Evolutionary conservation across 2,113 vertebrate genomes (phyloP), one percentile per base, ranked within the genome.

Genomic region (Elanoides forficatus): DNA sequence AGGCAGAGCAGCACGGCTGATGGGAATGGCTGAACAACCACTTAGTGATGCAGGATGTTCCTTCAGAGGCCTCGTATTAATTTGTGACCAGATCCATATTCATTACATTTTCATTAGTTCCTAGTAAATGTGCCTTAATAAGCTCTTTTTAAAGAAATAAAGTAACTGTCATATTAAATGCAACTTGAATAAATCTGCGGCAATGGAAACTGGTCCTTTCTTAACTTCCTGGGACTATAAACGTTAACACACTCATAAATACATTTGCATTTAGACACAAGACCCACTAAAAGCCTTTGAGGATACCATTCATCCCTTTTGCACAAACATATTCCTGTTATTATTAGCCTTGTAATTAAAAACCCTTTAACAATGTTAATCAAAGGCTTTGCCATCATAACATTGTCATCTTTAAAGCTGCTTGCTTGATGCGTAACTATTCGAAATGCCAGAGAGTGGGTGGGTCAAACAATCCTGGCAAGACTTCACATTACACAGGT

Each of bases 301-400:
- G 36, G 38, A 75, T 90, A 88, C 82, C 19, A 6, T 92, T 88
- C 79, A 89, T 91, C 82, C 93, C 81, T 96, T 97, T 94, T 74
- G 50, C 87, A 97, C 84, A 95, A 98, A 93, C 83, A 88, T 93
- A 97, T 95, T 97, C 85, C n/a, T 89, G 88, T 93, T 95, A 95
- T 95, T 90, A 97, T 87, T 90, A 90, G 73, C 93, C 95, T 97
- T 72, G 89, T 74, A 97, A 98, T 97, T 97, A 97, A 95, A 97
- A 95, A 73, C 82, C 79, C 96, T 93, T 97, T 92, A 94, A 94
- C 32, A 89, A 66, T 15, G n/a, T 67, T 98, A 96, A 98, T 88
- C 73, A 81, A 95, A 95, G 82, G 40, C 68, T 97, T 95, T 9
- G 13, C 72, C 63, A 63, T 80, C 66, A 25, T 58, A 91, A 67